phyloP scores from a whole-genome alignment of 2,888 invertebrate genomes.

The Acholoe squamosa region DNA sequence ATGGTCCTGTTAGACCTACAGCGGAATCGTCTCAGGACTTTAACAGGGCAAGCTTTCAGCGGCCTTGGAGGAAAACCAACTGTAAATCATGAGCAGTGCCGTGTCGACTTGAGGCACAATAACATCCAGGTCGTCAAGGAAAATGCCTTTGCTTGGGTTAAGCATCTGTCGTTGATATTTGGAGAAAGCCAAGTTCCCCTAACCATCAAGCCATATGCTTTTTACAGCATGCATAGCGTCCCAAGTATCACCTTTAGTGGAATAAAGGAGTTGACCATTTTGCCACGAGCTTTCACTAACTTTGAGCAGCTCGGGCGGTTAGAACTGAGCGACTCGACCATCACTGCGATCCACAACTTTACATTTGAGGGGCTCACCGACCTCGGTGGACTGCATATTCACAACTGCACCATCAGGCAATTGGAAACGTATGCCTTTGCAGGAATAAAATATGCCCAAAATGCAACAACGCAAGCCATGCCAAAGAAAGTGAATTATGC shows the following conservation, averaged over 20 bases:
- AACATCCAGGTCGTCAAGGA: neutral
- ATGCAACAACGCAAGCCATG: neutral
- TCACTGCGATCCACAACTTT: neutral
- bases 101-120: neutral
- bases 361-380: constrained; percentile 29
- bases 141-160: constrained; percentile 29
- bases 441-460: neutral
- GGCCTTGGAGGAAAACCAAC: neutral
- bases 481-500: too few relatives aligned
- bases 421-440: constrained; percentile 22
- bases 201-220: constrained; percentile 24
- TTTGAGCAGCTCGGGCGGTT: constrained; percentile 1
- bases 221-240: constrained; percentile 16
- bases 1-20: constrained; percentile 1
- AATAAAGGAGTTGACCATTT: neutral
- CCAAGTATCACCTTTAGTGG: neutral
- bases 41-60: neutral
- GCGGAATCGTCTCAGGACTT: neutral
- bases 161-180: neutral
- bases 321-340: constrained; percentile 7
- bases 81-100: neutral
- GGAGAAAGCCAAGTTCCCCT: neutral
- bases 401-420: constrained; percentile 7
- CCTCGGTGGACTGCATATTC: neutral
- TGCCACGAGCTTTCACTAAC: constrained; percentile 18